Conservation (phyloP, 2,113 vertebrate genomes). For the Pomatorhinus ruficollis region DNA sequence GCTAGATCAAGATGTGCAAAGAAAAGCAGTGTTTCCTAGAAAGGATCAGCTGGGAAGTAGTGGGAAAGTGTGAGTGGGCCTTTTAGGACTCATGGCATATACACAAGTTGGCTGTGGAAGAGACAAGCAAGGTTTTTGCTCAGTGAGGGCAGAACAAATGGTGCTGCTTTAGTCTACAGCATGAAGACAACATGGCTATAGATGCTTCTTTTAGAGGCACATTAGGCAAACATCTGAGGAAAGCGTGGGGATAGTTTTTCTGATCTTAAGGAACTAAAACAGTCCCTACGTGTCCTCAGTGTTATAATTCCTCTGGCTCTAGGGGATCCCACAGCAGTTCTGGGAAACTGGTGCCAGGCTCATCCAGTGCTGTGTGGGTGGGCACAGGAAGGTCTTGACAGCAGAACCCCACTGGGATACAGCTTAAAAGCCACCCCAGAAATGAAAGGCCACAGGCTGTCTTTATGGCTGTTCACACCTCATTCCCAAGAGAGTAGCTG, state of each 20-base stretch:
- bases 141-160: background rate
- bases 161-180: background rate
- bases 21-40: background rate
- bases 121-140: background rate
- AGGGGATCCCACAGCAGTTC: fast-evolving
- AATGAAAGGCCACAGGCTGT: background rate
- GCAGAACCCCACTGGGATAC: too few species aligned
- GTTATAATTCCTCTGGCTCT: background rate
- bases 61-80: background rate
- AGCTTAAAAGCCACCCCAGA: background rate
- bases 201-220: background rate
- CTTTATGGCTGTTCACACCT: background rate
- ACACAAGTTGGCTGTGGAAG: background rate
- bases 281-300: fast-evolving
- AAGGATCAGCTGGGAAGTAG: background rate
- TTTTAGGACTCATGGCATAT: background rate
- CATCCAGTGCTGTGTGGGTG: background rate
- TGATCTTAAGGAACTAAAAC: background rate
- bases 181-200: background rate
- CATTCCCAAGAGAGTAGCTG: background rate
- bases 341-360: background rate
- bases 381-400: background rate
- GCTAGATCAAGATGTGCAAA: background rate
- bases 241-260: background rate
- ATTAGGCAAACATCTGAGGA: background rate